Conservation (phyloP, 2,113 vertebrate species). For the Sinocyclocheilus anophthalmus region DNA sequence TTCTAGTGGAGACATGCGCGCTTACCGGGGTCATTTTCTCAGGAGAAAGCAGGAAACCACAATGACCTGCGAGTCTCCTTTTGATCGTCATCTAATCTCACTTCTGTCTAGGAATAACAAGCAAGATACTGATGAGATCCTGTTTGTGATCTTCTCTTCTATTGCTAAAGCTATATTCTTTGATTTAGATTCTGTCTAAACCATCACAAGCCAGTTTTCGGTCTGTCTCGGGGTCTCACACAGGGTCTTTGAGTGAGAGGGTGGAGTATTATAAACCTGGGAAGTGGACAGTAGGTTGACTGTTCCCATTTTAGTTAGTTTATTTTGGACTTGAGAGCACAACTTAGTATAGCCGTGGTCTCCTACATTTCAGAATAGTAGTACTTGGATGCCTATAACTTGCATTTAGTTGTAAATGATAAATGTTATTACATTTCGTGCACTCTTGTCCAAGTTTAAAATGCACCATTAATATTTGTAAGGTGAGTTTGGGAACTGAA, state of each 20-base stretch:
- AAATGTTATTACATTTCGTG: too few species aligned
- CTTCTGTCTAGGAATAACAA: neutral
- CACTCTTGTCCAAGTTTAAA: neutral
- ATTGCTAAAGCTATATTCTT: neutral
- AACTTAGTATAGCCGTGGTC: neutral
- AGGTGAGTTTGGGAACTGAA: neutral
- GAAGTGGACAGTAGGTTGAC: slow-evolving; percentile 14
- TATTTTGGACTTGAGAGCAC: neutral
- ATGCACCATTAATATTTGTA: neutral
- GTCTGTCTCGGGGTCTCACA: neutral
- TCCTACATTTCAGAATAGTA: neutral
- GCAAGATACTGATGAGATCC: neutral
- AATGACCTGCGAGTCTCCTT: neutral
- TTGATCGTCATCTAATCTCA: neutral
- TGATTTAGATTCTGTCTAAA: neutral
- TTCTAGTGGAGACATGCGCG: neutral
- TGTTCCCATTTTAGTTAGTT: neutral
- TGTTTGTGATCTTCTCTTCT: neutral
- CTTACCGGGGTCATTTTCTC: slow-evolving; percentile 7
- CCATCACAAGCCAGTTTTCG: neutral
- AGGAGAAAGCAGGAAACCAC: neutral
- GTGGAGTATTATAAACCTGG: slow-evolving; percentile 26
- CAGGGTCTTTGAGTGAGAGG: slow-evolving; percentile 20
- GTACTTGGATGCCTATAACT: neutral
- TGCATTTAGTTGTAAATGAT: slow-evolving; percentile 2